Evolutionary conservation across 2,797 vertebrate species (phyloP).

Genomic region (Halcyon leucocephala): DNA sequence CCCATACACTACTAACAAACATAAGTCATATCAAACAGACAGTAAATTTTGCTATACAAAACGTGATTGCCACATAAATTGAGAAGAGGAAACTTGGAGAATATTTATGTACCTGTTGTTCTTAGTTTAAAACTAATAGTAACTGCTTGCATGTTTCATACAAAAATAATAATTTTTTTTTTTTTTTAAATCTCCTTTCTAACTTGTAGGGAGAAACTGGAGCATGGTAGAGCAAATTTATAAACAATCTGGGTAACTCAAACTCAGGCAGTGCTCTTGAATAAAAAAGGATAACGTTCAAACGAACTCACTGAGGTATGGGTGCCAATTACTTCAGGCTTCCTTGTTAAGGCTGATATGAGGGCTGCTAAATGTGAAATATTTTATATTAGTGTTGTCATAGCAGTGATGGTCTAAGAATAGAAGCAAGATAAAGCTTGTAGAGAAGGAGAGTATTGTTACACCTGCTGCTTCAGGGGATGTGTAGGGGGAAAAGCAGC

Average conservation of each 20-base stretch:
- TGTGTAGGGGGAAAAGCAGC: not conserved
- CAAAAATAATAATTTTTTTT: not conserved
- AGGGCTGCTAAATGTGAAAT: not conserved
- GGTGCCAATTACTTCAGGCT: not conserved
- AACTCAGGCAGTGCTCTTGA: not conserved
- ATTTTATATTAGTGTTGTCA: not conserved
- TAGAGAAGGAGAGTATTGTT: not conserved
- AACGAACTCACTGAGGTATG: not conserved
- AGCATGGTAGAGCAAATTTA: not conserved
- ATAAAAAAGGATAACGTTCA: not conserved
- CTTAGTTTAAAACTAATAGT: not conserved
- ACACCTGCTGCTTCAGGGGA: not conserved
- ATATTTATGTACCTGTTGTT: not conserved
- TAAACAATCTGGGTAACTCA: not conserved
- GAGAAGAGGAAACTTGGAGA: not conserved
- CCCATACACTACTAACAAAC: not conserved
- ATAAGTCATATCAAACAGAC: not conserved
- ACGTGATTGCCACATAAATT: not conserved
- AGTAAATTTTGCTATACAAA: not conserved
- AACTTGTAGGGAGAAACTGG: not conserved
- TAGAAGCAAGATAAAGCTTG: not conserved
- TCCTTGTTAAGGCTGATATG: not conserved
- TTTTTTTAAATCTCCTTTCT: not conserved
- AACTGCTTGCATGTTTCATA: not conserved
- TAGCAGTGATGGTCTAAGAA: not conserved